Evolutionary conservation across 2,797 vertebrate species (phyloP).

Genomic region (Tamandua tetradactyla): DNA sequence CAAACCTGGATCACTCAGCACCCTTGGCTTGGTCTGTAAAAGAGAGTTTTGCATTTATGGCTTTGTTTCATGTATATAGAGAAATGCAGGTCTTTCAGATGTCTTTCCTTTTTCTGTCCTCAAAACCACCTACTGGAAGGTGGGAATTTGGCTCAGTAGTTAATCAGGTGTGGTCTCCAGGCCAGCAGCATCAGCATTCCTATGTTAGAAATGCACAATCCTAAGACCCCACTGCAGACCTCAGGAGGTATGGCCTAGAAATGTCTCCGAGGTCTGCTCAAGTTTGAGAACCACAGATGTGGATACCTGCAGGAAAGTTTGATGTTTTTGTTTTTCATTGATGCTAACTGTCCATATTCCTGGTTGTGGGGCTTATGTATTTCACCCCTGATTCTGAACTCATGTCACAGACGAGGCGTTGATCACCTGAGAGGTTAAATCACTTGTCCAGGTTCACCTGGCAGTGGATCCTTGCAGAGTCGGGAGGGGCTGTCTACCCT

Average conservation of each 20-base stretch:
- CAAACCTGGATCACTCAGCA: neutral
- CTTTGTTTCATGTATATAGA: neutral
- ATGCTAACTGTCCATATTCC: neutral
- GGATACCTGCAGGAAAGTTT: neutral
- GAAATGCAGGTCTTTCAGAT: neutral
- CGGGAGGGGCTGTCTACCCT: fast-evolving
- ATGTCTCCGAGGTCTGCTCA: neutral
- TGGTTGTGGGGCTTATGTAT: too few species aligned
- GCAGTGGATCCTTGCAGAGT: neutral
- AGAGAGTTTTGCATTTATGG: fast-evolving
- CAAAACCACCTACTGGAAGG: neutral
- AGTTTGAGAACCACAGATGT: neutral
- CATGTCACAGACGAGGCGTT: neutral
- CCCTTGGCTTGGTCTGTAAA: neutral
- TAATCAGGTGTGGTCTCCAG: neutral
- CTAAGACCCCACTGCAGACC: neutral
- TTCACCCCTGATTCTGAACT: neutral
- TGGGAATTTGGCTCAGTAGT: neutral
- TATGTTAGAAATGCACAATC: neutral
- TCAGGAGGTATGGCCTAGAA: neutral
- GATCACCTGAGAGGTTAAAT: neutral
- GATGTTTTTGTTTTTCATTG: neutral
- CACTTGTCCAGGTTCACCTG: neutral
- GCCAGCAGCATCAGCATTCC: neutral
- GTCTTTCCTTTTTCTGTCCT: neutral